Evolutionary conservation across 2,888 invertebrate genomes (phyloP), one percentile per base, ranked within the genome.

Genomic region (Tetramorium bicarinatum): DNA sequence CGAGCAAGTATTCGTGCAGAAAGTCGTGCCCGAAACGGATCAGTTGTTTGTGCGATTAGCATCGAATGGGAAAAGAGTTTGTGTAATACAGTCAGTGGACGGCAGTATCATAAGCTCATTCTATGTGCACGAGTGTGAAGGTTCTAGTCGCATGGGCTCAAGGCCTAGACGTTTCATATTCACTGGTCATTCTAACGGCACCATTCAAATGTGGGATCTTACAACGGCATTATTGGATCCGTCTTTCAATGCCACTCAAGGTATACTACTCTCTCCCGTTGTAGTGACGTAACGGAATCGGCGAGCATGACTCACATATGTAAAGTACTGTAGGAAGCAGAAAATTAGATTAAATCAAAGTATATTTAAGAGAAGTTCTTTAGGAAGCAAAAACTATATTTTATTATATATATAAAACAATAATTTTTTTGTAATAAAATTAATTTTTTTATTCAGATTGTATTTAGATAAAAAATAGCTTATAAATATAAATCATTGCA

Each of bases 191-290:
- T 97, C 98, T 56, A 98, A 98, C 89, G 99, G 99, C 69, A 97
- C 98, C 61, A 97, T 99, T 85, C 99, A 99, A 95, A 98, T 99
- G 98, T 99, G 99, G 99, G 99, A 99, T 95, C 96, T 99, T 85
- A 99, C 99, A 18, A 99, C 99, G 13, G 99, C 99, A 18, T 95
- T 99, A 18, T 95, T 99, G 76, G 98, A 99, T 95, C 96, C 97
- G 88, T 92, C 95, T 89, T 95, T 95, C 92, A 95, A 95, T 94
- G 95, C 95, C 91, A 95, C 95, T 89, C 94, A 95, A 93, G 95
- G 96, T 96, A 93, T 91, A 83, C 71, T 56, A 75, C 62, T 44
- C 49, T 75, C 76, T 59, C 38, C 13, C 67, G 13, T 25, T 15
- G 34, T 54, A 21, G 13, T 77, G 54, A 77, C n/a, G 29, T 69